Percentiles rank a stretch among this genome's conserved stretches.
phyloP scores from a whole-genome alignment of 2,888 invertebrate genomes.

The Polydrusus cervinus region DNA sequence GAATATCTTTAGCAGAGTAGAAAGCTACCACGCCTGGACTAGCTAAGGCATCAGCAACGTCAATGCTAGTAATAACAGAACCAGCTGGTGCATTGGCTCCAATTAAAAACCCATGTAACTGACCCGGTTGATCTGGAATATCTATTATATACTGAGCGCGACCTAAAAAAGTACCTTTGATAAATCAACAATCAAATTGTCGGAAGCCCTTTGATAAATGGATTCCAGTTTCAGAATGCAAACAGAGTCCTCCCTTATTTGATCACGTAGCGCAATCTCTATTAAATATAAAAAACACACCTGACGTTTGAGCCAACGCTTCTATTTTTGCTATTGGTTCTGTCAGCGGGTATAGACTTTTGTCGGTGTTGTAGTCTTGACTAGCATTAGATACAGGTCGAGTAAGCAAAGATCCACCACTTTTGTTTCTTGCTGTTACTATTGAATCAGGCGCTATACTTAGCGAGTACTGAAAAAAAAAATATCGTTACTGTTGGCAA shows the following conservation, averaged over 20 bases:
- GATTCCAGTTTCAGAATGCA: no score
- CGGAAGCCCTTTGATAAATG: no score
- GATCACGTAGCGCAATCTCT: no score
- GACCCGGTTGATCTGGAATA: conserved; percentile 77
- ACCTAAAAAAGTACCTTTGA: no score
- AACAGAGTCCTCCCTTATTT: no score
- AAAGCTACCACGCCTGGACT: conserved; percentile 78
- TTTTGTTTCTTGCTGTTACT: conserved; percentile 67
- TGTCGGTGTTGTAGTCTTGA: conserved; percentile 77
- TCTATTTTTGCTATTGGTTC: conserved; percentile 79
- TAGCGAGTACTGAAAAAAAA: conserved; percentile 68
- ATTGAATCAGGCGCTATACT: conserved; percentile 70
- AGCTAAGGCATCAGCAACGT: conserved; percentile 80
- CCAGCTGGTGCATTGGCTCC: conserved; percentile 73
- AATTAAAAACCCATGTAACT: conserved; percentile 84
- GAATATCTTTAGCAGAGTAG: conserved; percentile 79
- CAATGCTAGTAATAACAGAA: conserved; percentile 77
- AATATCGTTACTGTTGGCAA: no score
- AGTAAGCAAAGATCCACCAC: conserved; percentile 72
- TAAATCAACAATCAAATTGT: no score
- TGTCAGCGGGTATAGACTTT: conserved; percentile 77
- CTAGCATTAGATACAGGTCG: conserved; percentile 75
- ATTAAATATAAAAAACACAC: conserved; percentile 58
- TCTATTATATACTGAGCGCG: conserved; percentile 88
- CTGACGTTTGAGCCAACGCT: conserved; percentile 75